These are phyloP conservation scores for Yponomeuta sedellus DNA, from an alignment of 2,888 invertebrate species.

Conservation along the genomic window DNA sequence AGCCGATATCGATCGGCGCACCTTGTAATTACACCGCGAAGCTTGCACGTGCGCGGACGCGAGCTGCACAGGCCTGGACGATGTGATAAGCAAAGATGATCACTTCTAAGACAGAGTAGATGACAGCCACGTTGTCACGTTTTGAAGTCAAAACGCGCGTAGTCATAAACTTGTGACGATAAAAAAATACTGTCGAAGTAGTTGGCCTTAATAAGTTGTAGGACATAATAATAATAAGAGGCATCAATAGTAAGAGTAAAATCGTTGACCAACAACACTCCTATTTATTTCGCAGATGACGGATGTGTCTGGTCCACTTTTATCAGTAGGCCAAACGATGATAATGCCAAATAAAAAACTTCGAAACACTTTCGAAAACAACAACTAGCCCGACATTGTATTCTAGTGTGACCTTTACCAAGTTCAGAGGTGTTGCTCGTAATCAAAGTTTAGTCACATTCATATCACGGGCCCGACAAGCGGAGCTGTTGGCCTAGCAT, in stretches of 20 bases:
- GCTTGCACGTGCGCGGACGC: conserved; percentile 19
- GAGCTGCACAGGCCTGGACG: not conserved
- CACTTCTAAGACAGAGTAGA: too few relatives aligned
- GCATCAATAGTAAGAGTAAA: too few relatives aligned
- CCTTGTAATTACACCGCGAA: conserved; percentile 53
- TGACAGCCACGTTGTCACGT: too few relatives aligned
- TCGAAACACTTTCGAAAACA: not conserved
- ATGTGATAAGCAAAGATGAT: not conserved
- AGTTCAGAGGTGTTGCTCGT: conserved; percentile 58
- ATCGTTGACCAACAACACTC: too few relatives aligned
- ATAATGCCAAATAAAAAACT: not conserved
- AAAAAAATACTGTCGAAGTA: too few relatives aligned
- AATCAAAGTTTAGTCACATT: conserved; percentile 76
- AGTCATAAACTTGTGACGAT: too few relatives aligned
- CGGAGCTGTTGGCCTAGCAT: conserved; percentile 37
- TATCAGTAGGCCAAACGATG: not conserved
- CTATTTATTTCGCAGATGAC: not conserved
- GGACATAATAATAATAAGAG: too few relatives aligned
- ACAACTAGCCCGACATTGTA: not conserved
- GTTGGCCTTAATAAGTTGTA: too few relatives aligned
- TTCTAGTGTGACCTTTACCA: conserved; percentile 57
- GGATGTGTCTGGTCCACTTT: not conserved
- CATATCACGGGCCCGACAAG: conserved; percentile 70
- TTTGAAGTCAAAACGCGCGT: too few relatives aligned
- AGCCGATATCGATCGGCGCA: conserved; percentile 56